Evolutionary conservation across 2,113 vertebrate species (phyloP), one percentile per base, ranked within the genome.

Genomic region (Struthio camelus): DNA sequence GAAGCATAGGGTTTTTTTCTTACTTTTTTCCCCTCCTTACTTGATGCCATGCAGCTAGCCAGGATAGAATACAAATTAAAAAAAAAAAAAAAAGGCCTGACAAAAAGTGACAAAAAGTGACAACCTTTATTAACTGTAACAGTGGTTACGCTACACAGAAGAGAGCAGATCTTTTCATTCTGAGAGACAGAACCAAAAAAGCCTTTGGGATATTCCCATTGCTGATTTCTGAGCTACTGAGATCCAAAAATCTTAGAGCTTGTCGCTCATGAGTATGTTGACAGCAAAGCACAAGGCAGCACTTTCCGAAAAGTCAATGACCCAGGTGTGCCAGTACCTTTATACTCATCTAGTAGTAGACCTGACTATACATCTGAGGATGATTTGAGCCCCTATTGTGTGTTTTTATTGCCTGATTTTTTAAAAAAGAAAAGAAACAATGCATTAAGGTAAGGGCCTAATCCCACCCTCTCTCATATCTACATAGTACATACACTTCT

Each of bases 181-280:
- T 46, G 62, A 95, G 34, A n/a, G 72, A 72, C 82, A 95, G 64
- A 95, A 92, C 42, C 4, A 72, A 88, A 93, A 71, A 75, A 54
- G 3, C 22, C 17, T 61, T 9, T 81, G 22, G 27, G 91, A 38
- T 86, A 81, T 51, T 92, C 84, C 36, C 11, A 69, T 16, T 85
- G 20, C n/a, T 65, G 51, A 22, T 76, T 90, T 96, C 62, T 81
- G 24, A 91, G 69, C 17, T 67, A 81, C 20, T 80, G 69, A 84
- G 36, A 90, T 34, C 8, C 42, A 78, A 71, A 92, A 84, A 48
- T 66, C 34, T 25, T 46, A 53, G 8, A n/a, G 32, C n/a, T 84
- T 88, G 64, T n/a, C 90, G 25, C 38, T 93, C 32, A 36, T 19
- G 69, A 76, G n/a, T 32, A 50, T 1, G 2, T 13, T 79, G 65